These are phyloP conservation scores for Onychostruthus taczanowskii DNA, from an alignment of 2,113 vertebrate species.

Conservation along the genomic window DNA sequence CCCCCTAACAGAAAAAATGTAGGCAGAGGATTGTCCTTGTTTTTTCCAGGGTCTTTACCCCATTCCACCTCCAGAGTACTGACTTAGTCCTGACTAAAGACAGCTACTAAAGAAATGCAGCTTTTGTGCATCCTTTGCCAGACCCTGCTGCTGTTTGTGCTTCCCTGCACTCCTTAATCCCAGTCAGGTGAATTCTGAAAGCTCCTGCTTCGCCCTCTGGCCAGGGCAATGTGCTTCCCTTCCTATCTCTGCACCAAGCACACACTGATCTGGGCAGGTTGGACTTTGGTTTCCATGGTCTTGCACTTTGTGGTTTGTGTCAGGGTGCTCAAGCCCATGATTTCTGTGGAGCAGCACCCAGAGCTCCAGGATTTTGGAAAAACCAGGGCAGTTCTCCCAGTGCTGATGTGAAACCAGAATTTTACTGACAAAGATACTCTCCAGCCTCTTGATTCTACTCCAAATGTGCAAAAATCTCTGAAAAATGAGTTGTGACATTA, in stretches of 20 bases:
- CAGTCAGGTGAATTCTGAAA: not conserved
- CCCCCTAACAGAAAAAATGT: not conserved
- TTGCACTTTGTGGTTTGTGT: not conserved
- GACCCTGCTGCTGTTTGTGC: not conserved
- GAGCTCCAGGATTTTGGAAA: not conserved
- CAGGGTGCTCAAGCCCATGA: accelerated
- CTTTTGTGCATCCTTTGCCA: not conserved
- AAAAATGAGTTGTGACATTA: not conserved
- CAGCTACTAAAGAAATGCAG: not conserved
- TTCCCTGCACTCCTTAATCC: not conserved
- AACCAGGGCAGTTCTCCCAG: not conserved
- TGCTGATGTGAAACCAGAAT: not conserved
- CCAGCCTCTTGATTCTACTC: not conserved
- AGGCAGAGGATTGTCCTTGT: not conserved
- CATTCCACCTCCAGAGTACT: not conserved
- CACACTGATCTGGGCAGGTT: not conserved
- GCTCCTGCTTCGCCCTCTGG: not conserved
- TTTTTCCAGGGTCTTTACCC: not conserved
- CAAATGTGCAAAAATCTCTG: not conserved
- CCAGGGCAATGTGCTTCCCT: not conserved
- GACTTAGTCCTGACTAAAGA: not conserved
- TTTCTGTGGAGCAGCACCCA: not conserved
- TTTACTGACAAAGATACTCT: not conserved
- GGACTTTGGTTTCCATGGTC: accelerated
- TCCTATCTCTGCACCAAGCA: not conserved